A percentile compares a stretch with the other conserved stretches of the same genome.
phyloP scores from a whole-genome alignment of 2,888 invertebrate genomes.

The Hydrotaea diabolus region DNA sequence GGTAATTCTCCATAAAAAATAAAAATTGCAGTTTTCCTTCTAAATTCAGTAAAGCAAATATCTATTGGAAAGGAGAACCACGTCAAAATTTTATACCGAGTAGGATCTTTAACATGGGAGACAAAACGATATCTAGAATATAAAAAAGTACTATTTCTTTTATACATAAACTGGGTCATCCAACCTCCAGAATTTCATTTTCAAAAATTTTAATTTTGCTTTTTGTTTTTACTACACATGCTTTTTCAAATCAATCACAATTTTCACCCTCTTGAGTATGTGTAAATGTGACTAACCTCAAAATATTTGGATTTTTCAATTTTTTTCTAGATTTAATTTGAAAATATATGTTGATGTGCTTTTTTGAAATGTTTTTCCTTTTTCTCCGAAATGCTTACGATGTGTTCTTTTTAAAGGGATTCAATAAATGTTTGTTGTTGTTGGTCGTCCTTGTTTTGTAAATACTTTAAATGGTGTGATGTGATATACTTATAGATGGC shows the following conservation, averaged over 20 bases:
- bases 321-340: background rate
- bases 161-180: too few species aligned
- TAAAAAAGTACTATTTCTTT: too few species aligned
- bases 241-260: background rate
- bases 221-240: background rate
- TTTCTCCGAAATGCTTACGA: background rate
- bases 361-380: slow-evolving; percentile 2
- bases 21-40: too few species aligned
- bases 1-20: too few species aligned
- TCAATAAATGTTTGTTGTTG: slow-evolving; percentile 49
- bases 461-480: slow-evolving; percentile 45
- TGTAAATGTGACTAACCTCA: slow-evolving; percentile 9
- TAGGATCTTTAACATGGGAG: too few species aligned
- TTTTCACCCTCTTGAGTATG: background rate
- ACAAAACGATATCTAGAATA: too few species aligned
- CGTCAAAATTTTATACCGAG: too few species aligned
- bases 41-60: too few species aligned
- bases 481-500: slow-evolving; percentile 36
- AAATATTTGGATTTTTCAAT: too few species aligned
- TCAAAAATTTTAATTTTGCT: too few species aligned
- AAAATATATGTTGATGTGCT: background rate
- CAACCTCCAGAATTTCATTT: too few species aligned
- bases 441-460: slow-evolving; percentile 11
- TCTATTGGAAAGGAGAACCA: too few species aligned
- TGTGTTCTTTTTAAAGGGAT: slow-evolving; percentile 39